These are phyloP conservation scores for Nephila pilipes DNA, from an alignment of 1,140 invertebrate species.

Conservation along the genomic window DNA sequence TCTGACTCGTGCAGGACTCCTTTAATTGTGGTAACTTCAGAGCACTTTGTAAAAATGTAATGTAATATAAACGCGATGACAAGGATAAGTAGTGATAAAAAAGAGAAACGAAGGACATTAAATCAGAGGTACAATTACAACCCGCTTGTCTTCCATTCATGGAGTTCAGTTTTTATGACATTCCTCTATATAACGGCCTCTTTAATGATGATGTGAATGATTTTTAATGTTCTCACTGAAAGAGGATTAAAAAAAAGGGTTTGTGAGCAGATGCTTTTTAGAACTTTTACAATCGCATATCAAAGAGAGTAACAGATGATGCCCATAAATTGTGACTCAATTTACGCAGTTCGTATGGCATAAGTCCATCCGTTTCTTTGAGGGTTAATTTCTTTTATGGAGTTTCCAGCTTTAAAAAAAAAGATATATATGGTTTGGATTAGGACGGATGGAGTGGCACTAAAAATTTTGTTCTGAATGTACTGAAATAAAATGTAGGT, in stretches of 20 bases:
- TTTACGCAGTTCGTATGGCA: neutral
- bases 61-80: slow-evolving; percentile 4
- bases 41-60: slow-evolving; percentile 9
- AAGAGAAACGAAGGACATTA: slow-evolving; percentile 30
- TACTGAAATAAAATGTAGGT: no score
- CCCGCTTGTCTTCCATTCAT: neutral
- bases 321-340: slow-evolving; percentile 12
- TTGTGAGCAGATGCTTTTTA: neutral
- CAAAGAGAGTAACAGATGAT: neutral
- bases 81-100: slow-evolving; percentile 6
- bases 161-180: slow-evolving; percentile 6
- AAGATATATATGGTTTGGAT: neutral
- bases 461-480: neutral
- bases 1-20: no score
- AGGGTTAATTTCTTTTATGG: no score
- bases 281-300: neutral
- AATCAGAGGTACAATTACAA: slow-evolving; percentile 6
- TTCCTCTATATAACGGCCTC: neutral
- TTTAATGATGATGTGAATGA: slow-evolving; percentile 31
- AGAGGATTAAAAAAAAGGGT: neutral
- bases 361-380: no score
- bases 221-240: slow-evolving; percentile 34
- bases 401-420: no score
- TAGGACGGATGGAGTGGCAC: neutral
- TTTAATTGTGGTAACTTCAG: no score